phyloP scores from a whole-genome alignment of 2,113 vertebrate genomes.

The Ptilonorhynchus violaceus region DNA sequence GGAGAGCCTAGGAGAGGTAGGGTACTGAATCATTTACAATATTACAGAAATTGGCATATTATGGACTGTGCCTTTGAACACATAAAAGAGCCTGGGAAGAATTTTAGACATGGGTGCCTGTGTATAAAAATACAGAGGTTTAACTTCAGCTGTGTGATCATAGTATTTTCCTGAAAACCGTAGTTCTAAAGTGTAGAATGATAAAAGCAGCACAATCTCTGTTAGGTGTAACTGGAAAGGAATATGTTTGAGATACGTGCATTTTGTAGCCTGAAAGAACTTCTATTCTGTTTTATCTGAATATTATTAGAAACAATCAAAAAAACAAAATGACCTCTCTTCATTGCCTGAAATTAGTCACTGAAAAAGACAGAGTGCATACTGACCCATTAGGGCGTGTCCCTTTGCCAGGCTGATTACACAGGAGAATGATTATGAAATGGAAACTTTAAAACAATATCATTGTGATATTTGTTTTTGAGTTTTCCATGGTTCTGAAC shows the following conservation, averaged over 20 bases:
- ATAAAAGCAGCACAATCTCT: neutral
- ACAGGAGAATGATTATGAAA: neutral
- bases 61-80: neutral
- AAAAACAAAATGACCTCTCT: accelerated
- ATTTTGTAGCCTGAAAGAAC: neutral
- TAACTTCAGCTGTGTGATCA: neutral
- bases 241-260: neutral
- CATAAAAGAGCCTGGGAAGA: neutral
- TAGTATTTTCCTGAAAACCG: neutral
- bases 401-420: neutral
- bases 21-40: neutral
- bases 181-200: neutral
- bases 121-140: neutral
- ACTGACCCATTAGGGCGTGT: neutral
- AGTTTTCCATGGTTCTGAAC: neutral
- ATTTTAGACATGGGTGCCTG: neutral
- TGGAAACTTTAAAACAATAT: neutral
- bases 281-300: neutral
- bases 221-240: neutral
- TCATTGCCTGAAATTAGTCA: neutral
- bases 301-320: neutral
- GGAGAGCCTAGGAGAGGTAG: neutral
- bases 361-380: neutral
- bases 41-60: neutral
- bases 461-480: neutral